phyloP scores from a whole-genome alignment of 2,797 vertebrate genomes.

The Gymnoscopelus braueri region DNA sequence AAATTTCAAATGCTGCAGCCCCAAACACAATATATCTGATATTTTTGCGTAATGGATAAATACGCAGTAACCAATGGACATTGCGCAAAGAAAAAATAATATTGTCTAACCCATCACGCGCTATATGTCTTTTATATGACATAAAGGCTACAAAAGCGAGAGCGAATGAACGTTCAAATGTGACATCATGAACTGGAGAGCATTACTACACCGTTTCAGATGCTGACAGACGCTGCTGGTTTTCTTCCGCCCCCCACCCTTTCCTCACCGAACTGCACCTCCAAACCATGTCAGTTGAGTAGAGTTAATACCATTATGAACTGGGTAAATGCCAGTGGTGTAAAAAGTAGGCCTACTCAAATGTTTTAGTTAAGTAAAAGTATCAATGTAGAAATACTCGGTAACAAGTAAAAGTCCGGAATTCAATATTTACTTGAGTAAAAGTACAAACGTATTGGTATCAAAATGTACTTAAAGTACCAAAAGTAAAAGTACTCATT shows the following conservation, averaged over 20 bases:
- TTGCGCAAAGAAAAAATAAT: conserved; percentile 19
- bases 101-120: not conserved
- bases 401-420: too few relatives aligned
- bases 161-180: not conserved
- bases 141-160: not conserved
- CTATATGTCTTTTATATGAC: not conserved
- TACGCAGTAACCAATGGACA: conserved; percentile 6
- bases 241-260: not conserved
- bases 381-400: too few relatives aligned
- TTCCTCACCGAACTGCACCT: not conserved
- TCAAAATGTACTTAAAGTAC: too few relatives aligned
- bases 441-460: too few relatives aligned
- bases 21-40: not conserved
- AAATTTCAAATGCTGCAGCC: not conserved
- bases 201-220: not conserved
- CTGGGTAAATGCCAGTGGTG: too few relatives aligned
- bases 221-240: not conserved
- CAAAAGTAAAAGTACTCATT: too few relatives aligned
- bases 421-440: too few relatives aligned
- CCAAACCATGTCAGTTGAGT: not conserved
- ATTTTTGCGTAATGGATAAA: not conserved
- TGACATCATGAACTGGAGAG: not conserved
- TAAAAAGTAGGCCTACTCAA: too few relatives aligned
- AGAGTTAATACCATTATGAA: too few relatives aligned
- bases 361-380: too few relatives aligned